These are phyloP conservation scores for Automeris io DNA, from an alignment of 2,888 invertebrate genomes.

Conservation along the genomic window DNA sequence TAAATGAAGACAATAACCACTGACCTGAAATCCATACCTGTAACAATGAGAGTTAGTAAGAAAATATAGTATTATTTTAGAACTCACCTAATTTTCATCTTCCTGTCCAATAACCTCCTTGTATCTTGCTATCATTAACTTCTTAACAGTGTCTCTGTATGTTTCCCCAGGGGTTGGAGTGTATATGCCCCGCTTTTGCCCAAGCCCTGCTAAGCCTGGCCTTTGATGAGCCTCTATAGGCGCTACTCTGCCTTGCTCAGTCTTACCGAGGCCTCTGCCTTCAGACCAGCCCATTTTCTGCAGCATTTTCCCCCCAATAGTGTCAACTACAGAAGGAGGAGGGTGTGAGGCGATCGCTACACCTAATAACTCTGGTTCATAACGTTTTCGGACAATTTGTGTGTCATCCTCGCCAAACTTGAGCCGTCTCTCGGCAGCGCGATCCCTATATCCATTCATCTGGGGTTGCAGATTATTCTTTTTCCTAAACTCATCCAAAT, in stretches of 20 bases:
- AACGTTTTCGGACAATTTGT: constrained; percentile 60
- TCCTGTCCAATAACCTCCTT: constrained; percentile 85
- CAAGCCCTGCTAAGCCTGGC: constrained; percentile 88
- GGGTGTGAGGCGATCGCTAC: constrained; percentile 74
- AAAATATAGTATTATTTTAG: no score
- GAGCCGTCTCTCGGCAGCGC: constrained; percentile 95
- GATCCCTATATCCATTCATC: constrained; percentile 86
- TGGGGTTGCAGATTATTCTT: constrained; percentile 51
- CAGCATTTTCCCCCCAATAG: constrained; percentile 95
- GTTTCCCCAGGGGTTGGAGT: constrained; percentile 89
- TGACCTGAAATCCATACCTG: constrained; percentile 50
- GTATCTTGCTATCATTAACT: constrained; percentile 92
- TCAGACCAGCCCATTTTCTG: constrained; percentile 99
- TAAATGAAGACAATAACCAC: constrained; percentile 25
- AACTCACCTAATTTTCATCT: constrained; percentile 65
- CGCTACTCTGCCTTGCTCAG: constrained; percentile 93
- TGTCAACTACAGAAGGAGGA: constrained; percentile 87
- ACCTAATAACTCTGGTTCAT: constrained; percentile 48
- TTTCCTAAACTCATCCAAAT: constrained; percentile 78
- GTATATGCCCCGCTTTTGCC: constrained; percentile 87
- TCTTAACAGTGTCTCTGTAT: constrained; percentile 92
- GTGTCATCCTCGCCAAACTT: constrained; percentile 95
- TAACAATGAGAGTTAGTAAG: constrained; percentile 21
- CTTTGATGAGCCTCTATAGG: constrained; percentile 89
- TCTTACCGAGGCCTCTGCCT: constrained; percentile 95